Percentiles rank a stretch among this genome's conserved stretches.
These are phyloP conservation scores for Paralichthys olivaceus DNA, from an alignment of 2,113 vertebrate genomes.

Conservation along the genomic window DNA sequence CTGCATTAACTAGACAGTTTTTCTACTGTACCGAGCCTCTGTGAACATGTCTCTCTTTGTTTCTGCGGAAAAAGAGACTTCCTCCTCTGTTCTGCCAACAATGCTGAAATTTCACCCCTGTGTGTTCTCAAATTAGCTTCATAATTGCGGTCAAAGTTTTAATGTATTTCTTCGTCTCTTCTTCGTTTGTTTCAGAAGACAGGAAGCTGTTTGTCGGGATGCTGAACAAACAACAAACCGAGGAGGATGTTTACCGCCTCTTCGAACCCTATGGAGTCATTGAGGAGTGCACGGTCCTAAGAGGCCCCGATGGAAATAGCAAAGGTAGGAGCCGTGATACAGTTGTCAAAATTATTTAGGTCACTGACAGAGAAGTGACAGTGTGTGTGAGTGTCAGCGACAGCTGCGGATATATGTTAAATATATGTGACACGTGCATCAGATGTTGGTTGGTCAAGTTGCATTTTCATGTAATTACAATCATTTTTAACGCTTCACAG, in stretches of 20 bases:
- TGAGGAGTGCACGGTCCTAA: slow-evolving; percentile 97
- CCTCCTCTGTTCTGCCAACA: not conserved
- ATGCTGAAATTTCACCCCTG: slow-evolving; percentile 14
- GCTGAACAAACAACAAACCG: slow-evolving; percentile 99
- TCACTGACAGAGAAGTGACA: slow-evolving; percentile 49
- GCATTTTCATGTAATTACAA: slow-evolving; percentile 34
- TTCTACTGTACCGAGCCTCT: slow-evolving; percentile 13
- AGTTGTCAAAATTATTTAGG: slow-evolving; percentile 71
- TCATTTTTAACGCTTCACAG: not conserved
- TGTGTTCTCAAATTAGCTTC: not conserved
- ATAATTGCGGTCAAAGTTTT: slow-evolving; percentile 52
- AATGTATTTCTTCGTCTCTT: slow-evolving; percentile 64
- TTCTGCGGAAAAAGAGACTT: not conserved
- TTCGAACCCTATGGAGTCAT: slow-evolving; percentile 98
- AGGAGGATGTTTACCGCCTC: slow-evolving; percentile 97
- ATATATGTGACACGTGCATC: slow-evolving; percentile 47
- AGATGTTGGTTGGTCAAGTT: slow-evolving; percentile 61
- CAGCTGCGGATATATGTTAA: slow-evolving; percentile 12
- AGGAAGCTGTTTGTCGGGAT: slow-evolving; percentile 98
- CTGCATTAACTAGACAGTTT: slow-evolving; percentile 61
- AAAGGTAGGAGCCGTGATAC: slow-evolving; percentile 87
- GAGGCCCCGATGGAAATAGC: slow-evolving; percentile 98
- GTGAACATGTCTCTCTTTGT: slow-evolving; percentile 20
- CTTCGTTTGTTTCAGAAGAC: slow-evolving; percentile 85
- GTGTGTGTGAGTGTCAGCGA: slow-evolving; percentile 23